Base-by-base conservation (phyloP, 2,888 invertebrate genomes). In the Malacosoma neustria region DNA sequence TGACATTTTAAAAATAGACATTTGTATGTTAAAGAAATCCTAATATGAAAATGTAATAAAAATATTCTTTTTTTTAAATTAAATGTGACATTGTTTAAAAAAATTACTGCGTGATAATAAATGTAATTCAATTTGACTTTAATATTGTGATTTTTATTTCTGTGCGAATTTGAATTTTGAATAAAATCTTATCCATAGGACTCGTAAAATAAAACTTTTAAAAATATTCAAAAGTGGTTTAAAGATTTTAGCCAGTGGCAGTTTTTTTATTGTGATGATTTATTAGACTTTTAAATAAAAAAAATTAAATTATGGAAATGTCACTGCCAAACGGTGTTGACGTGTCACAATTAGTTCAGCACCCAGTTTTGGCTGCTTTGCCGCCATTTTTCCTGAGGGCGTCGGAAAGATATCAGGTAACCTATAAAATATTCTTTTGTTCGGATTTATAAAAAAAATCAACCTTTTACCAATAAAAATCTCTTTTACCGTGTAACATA, bases 331-430 rank as follows among this genome's bases (percentile, higher is more conserved):
- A 91, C 75, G 93, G 95, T 52, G 93, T 95, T 52, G 95, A 95
- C 80, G 94, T 95, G 77, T 92, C 93, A 42, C 91, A 93, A 67
- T 75, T 95, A 63, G 94, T 95, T 88, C 94, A 94, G 57, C 95
- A 95, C 72, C 93, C 93, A 30, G 94, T 95, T 43, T 69, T 95
- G 68, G 93, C 93, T 29, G 92, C 92, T 0, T 72, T 93, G 57
- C 95, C 95, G 34, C 95, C 95, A n/a, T 95, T 95, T 77, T 95
- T 96, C 75, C 81, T 95, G 41, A 88, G 95, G 53, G 95, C 95
- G 40, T 93, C 93, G 13, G 97, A 98, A 72, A 89, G 97, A 61
- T 98, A 97, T 79, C 97, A 97, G 85, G 87, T 87, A 66, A 57
- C 57, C 48, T 46, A 45, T 46, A 33, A 32, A 5, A 37, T 29